phyloP scores from a whole-genome alignment of 2,888 invertebrate genomes.

The Terebella lapidaria region DNA sequence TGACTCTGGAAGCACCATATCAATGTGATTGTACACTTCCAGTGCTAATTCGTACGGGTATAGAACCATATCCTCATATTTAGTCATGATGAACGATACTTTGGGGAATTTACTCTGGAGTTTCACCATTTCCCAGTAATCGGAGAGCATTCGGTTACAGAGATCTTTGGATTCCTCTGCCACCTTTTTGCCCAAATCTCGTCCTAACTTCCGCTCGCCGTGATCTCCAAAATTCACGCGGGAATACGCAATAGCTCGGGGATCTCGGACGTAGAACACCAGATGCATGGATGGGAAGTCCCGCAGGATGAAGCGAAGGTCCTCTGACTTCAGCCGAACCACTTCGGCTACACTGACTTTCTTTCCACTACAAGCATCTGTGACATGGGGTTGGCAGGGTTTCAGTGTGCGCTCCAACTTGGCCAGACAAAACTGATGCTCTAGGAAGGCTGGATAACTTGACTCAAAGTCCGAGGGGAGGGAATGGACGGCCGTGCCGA shows the following conservation, averaged over 20 bases:
- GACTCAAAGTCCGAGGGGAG: background rate
- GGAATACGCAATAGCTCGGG: background rate
- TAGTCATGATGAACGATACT: background rate
- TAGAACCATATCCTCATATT: conserved; percentile 1
- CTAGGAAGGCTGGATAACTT: background rate
- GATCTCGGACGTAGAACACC: conserved; percentile 2
- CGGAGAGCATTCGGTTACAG: background rate
- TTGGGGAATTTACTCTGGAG: background rate
- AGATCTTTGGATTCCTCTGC: background rate
- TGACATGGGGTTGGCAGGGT: background rate
- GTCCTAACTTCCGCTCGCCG: background rate
- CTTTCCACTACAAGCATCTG: background rate
- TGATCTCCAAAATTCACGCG: background rate
- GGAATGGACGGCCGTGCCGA: background rate
- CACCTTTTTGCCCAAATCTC: background rate
- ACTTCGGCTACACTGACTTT: background rate
- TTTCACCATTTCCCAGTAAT: conserved; percentile 3
- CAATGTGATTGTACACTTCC: background rate
- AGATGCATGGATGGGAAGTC: background rate
- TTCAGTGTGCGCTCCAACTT: background rate
- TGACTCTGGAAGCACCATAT: background rate
- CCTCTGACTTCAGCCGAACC: background rate
- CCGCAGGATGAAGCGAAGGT: background rate
- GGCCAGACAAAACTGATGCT: background rate
- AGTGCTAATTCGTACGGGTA: background rate